phyloP scores from a whole-genome alignment of 2,888 invertebrate genomes.

The Drosophila hamatofila region DNA sequence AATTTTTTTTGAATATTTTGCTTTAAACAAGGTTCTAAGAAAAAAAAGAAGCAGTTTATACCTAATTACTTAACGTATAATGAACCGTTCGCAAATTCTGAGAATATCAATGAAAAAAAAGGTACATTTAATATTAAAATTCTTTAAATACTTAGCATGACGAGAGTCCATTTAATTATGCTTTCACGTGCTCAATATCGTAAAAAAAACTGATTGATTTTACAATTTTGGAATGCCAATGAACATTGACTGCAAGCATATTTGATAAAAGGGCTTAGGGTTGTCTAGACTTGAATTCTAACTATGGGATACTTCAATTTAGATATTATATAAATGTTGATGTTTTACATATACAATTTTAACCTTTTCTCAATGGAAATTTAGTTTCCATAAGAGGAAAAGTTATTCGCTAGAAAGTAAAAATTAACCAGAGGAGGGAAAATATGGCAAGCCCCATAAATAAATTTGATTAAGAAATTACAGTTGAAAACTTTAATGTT shows the following conservation, averaged over 20 bases:
- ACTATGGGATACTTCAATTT: background rate
- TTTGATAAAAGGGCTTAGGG: background rate
- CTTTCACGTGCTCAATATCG: background rate
- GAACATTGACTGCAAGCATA: background rate
- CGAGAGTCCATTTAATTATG: background rate
- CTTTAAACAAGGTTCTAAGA: background rate
- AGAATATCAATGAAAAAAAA: conserved; percentile 22
- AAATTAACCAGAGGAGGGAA: background rate
- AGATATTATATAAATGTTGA: background rate
- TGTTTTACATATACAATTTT: background rate
- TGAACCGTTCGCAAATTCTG: background rate
- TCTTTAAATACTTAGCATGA: conserved; percentile 11
- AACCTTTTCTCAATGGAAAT: background rate
- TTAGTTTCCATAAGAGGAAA: background rate
- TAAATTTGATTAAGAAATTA: too few species aligned
- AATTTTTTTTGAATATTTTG: background rate
- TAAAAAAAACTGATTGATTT: background rate
- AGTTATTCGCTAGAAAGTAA: background rate
- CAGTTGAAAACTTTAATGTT: too few species aligned
- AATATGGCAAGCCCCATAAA: too few species aligned
- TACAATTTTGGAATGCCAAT: background rate
- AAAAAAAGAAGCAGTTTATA: background rate
- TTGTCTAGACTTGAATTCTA: background rate
- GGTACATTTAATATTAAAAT: conserved; percentile 15
- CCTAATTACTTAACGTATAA: background rate